These are phyloP conservation scores for Reticulitermes lucifugus DNA, from an alignment of 2,888 invertebrate genomes.

Conservation along the genomic window DNA sequence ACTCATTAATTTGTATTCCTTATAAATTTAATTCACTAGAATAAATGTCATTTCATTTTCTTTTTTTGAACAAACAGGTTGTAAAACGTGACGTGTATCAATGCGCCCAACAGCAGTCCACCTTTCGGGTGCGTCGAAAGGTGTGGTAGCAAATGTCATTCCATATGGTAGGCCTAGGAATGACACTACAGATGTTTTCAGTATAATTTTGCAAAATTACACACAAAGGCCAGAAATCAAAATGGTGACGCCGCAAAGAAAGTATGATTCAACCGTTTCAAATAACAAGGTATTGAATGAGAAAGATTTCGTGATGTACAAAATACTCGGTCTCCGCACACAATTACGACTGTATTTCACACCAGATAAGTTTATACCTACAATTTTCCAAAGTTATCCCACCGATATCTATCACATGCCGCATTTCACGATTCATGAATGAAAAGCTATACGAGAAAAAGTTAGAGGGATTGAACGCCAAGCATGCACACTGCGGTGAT, in stretches of 20 bases:
- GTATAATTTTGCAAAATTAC: not conserved
- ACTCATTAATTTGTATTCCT: no score
- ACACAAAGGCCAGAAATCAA: not conserved
- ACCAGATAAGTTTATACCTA: no score
- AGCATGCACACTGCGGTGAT: constrained; percentile 3
- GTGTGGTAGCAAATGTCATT: constrained; percentile 17
- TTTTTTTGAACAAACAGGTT: no score
- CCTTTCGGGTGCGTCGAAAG: constrained; percentile 9
- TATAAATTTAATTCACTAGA: no score
- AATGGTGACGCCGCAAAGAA: not conserved
- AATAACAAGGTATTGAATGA: no score
- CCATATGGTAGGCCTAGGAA: not conserved
- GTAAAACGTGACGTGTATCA: not conserved
- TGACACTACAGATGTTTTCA: not conserved
- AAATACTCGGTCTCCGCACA: not conserved
- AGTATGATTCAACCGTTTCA: no score
- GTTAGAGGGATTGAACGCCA: not conserved
- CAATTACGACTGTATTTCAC: no score
- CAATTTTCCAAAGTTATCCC: not conserved
- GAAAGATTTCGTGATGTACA: not conserved
- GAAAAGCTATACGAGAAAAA: constrained; percentile 38
- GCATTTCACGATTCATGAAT: constrained; percentile 33
- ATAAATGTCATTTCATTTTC: no score
- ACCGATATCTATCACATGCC: not conserved
- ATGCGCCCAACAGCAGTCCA: not conserved